Percentiles rank a stretch among this genome's conserved stretches.
phyloP scores from a whole-genome alignment of 2,113 vertebrate species.

The Amphiprion ocellaris region DNA sequence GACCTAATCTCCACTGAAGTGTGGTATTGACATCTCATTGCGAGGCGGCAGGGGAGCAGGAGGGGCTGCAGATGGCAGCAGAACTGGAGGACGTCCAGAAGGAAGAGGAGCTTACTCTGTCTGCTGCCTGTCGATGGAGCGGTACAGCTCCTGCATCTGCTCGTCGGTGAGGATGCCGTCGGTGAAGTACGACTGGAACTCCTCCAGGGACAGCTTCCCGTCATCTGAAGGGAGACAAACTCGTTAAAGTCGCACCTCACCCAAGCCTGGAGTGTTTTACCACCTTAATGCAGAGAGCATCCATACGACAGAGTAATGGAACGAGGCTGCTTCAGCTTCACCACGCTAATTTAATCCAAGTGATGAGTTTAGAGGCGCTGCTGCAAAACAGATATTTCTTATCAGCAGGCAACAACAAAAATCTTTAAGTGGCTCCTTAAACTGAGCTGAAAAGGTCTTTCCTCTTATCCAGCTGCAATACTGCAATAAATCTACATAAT shows the following conservation, averaged over 20 bases:
- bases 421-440: slow-evolving; percentile 20
- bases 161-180: slow-evolving; percentile 92
- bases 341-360: not conserved
- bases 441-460: not conserved
- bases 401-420: not conserved
- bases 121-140: slow-evolving; percentile 88
- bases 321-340: slow-evolving; percentile 6
- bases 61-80: slow-evolving; percentile 62
- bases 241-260: slow-evolving; percentile 13
- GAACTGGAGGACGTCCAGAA: slow-evolving; percentile 48
- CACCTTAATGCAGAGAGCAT: not conserved
- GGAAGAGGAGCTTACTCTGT: slow-evolving; percentile 87
- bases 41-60: slow-evolving; percentile 52
- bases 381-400: not conserved
- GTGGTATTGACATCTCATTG: slow-evolving; percentile 29
- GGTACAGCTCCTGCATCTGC: slow-evolving; percentile 95
- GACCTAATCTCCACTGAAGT: slow-evolving; percentile 51
- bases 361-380: slow-evolving; percentile 7
- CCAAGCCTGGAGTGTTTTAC: slow-evolving; percentile 8
- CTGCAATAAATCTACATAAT: not conserved
- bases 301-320: not conserved
- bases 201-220: slow-evolving; percentile 95
- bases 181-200: slow-evolving; percentile 95
- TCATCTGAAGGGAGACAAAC: slow-evolving; percentile 86
- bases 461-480: not conserved